A percentile compares a stretch with the other conserved stretches of the same genome.
These are phyloP conservation scores for Bostrychus sinensis DNA, from an alignment of 2,113 vertebrate species.

Conservation along the genomic window DNA sequence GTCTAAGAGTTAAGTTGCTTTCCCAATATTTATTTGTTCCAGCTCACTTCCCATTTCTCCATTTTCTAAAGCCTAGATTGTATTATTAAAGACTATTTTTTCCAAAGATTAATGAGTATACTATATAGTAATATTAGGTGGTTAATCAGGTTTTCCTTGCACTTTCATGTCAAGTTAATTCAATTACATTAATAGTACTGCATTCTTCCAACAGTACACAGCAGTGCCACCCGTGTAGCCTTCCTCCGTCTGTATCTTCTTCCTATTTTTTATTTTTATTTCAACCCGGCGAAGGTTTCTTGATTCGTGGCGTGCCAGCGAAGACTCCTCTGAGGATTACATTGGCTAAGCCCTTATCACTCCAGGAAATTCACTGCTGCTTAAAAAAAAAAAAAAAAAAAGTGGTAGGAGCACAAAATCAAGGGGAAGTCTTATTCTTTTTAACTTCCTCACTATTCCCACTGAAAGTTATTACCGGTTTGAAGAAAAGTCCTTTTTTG, in stretches of 20 bases:
- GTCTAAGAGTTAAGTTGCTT: too few species aligned
- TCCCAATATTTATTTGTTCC: too few species aligned
- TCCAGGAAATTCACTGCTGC: constrained; percentile 82
- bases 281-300: constrained; percentile 67
- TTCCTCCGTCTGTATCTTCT: constrained; percentile 26
- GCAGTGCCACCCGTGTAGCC: constrained; percentile 31
- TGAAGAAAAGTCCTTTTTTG: constrained; percentile 75
- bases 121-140: too few species aligned
- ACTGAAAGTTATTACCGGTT: constrained; percentile 76
- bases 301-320: constrained; percentile 77
- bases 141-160: background rate
- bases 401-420: constrained; percentile 78
- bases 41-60: too few species aligned
- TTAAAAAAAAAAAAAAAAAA: too few species aligned
- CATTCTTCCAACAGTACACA: background rate
- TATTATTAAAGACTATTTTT: too few species aligned
- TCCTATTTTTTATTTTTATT: constrained; percentile 38
- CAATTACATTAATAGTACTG: background rate
- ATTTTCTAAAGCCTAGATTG: too few species aligned
- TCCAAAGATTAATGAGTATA: too few species aligned
- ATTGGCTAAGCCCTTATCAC: constrained; percentile 83
- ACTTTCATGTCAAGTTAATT: background rate
- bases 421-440: constrained; percentile 79
- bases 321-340: constrained; percentile 81
- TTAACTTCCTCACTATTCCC: constrained; percentile 77